Conservation (phyloP, 2,797 vertebrate species). For the Pseudochaenichthys georgianus region DNA sequence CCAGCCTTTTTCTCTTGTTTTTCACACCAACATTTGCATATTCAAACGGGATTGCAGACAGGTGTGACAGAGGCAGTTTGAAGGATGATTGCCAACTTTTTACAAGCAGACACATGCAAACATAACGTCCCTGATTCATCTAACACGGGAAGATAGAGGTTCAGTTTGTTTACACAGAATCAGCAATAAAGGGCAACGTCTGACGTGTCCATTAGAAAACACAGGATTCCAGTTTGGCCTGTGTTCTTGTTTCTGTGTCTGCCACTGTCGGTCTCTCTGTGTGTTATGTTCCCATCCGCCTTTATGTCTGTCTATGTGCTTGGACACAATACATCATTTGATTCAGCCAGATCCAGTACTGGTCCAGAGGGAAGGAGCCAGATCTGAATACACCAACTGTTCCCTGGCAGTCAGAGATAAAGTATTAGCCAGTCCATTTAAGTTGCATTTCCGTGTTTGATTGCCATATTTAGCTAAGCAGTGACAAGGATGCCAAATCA, state of each 20-base stretch:
- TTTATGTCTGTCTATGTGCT: constrained; percentile 40
- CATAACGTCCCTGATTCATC: background rate
- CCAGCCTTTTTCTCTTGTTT: background rate
- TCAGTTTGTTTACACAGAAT: constrained; percentile 29
- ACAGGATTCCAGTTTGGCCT: background rate
- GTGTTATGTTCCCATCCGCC: constrained; percentile 27
- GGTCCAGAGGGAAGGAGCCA: constrained; percentile 61
- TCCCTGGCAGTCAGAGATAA: constrained; percentile 70
- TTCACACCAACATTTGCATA: constrained; percentile 17
- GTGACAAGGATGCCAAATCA: constrained; percentile 63
- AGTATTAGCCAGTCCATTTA: constrained; percentile 78
- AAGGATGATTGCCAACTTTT: background rate
- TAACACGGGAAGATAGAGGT: constrained; percentile 6
- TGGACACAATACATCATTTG: constrained; percentile 58
- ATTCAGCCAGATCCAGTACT: constrained; percentile 56
- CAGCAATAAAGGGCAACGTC: constrained; percentile 47
- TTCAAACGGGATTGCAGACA: constrained; percentile 9
- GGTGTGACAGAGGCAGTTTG: background rate
- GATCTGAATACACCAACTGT: constrained; percentile 68
- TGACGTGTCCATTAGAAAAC: constrained; percentile 38
- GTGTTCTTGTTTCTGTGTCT: constrained; percentile 23
- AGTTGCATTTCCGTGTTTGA: constrained; percentile 76
- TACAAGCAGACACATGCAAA: constrained; percentile 17
- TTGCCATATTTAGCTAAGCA: constrained; percentile 72
- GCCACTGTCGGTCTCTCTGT: constrained; percentile 29